These are phyloP conservation scores for Hipparchia semele DNA, from an alignment of 2,888 invertebrate genomes.

Conservation along the genomic window DNA sequence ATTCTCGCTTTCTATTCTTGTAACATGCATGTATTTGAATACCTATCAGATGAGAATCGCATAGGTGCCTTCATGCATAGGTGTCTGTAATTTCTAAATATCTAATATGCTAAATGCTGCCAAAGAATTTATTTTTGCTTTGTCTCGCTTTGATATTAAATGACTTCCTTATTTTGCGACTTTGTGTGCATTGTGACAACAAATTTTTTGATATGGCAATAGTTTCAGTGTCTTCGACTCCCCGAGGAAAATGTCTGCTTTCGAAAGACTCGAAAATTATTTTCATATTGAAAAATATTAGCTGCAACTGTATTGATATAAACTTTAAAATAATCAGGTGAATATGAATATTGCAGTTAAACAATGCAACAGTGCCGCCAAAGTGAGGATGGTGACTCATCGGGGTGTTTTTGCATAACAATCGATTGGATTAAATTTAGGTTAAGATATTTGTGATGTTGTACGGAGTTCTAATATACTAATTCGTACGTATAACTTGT, in stretches of 20 bases:
- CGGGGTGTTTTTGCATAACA: conserved; percentile 80
- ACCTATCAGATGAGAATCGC: too few species aligned
- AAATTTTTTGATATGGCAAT: conserved; percentile 26
- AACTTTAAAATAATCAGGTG: conserved; percentile 66
- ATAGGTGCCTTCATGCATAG: too few species aligned
- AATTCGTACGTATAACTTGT: conserved; percentile 50
- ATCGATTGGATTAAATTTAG: conserved; percentile 80
- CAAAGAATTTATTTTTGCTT: too few species aligned
- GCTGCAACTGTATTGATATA: conserved; percentile 55
- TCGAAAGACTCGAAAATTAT: conserved; percentile 68
- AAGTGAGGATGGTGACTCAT: conserved; percentile 65
- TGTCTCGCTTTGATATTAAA: too few species aligned
- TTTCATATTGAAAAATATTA: conserved; percentile 66
- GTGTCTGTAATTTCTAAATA: too few species aligned
- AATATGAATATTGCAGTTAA: conserved; percentile 62
- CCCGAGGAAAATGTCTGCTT: conserved; percentile 77
- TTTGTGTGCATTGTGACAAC: too few species aligned
- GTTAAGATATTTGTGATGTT: conserved; percentile 77
- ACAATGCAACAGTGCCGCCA: conserved; percentile 50
- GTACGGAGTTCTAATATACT: conserved; percentile 66
- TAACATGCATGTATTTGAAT: too few species aligned
- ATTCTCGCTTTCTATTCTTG: too few species aligned
- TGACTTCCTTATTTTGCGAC: too few species aligned
- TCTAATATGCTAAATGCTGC: too few species aligned
- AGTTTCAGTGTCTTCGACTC: conserved; percentile 51